Evolutionary conservation across 2,113 vertebrate genomes (phyloP), one percentile per base, ranked within the genome.

Genomic region (Podarcis cretensis): DNA sequence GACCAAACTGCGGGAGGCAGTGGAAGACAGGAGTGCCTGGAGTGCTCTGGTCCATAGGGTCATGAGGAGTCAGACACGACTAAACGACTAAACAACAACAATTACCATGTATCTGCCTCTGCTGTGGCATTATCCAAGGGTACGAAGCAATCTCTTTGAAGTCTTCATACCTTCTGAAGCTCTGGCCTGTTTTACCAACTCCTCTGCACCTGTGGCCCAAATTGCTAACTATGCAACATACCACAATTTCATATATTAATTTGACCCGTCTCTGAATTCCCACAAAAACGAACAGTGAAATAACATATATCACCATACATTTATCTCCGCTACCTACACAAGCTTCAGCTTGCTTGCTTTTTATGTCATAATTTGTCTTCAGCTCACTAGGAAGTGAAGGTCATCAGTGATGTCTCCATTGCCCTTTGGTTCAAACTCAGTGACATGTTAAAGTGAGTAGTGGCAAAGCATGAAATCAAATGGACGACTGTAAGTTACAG

Each of bases 401-500:
- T 23, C 40, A 59, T 4, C 7, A 82, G 6, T 1, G 5, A 82
- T 37, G 2, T 81, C 90, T 83, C 81, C 77, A 85, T 83, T 87
- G 71, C 14, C 30, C 35, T 27, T 32, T 5, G 25, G 57, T 32
- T 87, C 82, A 57, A 83, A 79, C 30, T 68, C 30, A 35, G 27
- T 0, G 0, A 57, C 0, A 0, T 32, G 54, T 35, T 82, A 68
- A 91, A 81, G 73, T 5, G 65, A 66, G 76, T 54, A 79, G 27
- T 48, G 80, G 82, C 30, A 23, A 48, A 74, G 80, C 0, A 3
- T 75, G 77, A 87, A 87, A 89, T 79, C 81, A 63, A 21, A 20
- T 1, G 5, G 69, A 43, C 0, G 0, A 80, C n/a, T 0, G 0
- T 69, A 88, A 18, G 37, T 84, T 66, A 13, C 5, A 18, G 68